phyloP scores from a whole-genome alignment of 2,113 vertebrate species.

The Eulacestoma nigropectus region DNA sequence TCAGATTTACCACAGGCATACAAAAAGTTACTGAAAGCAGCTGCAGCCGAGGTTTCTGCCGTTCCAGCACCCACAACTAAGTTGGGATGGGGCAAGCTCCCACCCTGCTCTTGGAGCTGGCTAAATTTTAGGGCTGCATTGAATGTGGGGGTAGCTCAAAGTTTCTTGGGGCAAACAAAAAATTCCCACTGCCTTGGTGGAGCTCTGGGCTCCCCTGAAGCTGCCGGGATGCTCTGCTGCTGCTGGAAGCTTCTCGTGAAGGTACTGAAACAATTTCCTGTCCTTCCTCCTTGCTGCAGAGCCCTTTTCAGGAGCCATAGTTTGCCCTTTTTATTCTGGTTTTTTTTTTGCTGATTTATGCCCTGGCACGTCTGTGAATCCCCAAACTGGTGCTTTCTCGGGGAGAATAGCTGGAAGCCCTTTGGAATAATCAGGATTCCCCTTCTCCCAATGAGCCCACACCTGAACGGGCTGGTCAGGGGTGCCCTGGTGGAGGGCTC shows the following conservation, averaged over 20 bases:
- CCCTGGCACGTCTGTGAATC: not conserved
- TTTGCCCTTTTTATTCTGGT: not conserved
- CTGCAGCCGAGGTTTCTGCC: not conserved
- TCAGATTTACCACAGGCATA: not conserved
- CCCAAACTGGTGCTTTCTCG: not conserved
- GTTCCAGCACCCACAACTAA: not conserved
- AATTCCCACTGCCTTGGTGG: not conserved
- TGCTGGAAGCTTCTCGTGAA: not conserved
- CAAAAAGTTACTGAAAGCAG: not conserved
- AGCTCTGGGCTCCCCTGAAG: not conserved
- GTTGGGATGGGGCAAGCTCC: not conserved
- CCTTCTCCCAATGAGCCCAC: not conserved
- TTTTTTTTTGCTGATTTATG: not conserved
- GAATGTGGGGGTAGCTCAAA: not conserved
- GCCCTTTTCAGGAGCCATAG: not conserved
- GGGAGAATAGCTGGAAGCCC: not conserved
- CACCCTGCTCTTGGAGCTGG: not conserved
- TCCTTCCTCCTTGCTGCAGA: not conserved
- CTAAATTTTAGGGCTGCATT: not conserved
- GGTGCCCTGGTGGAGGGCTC: not conserved
- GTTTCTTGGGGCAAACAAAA: not conserved
- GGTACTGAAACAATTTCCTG: not conserved
- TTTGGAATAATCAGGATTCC: not conserved
- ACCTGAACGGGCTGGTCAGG: not conserved
- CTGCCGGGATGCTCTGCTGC: not conserved